Evolutionary conservation across 2,797 vertebrate genomes (phyloP).

Genomic region (Artibeus lituratus): DNA sequence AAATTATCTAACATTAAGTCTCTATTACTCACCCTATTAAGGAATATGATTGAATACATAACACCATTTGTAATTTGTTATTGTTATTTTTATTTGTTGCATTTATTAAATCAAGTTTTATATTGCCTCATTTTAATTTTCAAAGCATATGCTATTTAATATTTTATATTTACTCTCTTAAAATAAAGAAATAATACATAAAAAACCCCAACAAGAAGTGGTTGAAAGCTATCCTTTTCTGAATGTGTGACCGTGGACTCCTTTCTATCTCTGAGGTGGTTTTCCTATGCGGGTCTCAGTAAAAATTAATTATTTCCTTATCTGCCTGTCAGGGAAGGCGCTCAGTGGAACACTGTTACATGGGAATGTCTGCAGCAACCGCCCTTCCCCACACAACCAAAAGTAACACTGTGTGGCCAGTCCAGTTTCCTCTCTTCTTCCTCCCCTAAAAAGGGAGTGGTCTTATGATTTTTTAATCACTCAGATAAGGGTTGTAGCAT

Average conservation of each 20-base stretch:
- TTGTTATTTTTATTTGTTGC: background rate
- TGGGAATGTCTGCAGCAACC: background rate
- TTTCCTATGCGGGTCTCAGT: background rate
- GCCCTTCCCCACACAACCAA: background rate
- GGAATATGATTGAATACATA: background rate
- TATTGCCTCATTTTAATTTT: background rate
- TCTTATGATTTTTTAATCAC: conserved; percentile 2
- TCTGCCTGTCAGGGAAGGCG: background rate
- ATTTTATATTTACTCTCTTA: background rate
- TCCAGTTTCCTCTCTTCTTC: background rate
- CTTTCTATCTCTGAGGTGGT: background rate
- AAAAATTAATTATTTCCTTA: background rate
- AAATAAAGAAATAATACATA: background rate
- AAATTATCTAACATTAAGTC: background rate
- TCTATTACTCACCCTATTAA: conserved; percentile 13
- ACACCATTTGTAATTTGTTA: background rate
- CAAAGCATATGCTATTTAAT: background rate
- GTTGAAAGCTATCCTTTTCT: background rate
- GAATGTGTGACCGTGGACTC: background rate
- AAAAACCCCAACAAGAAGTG: background rate
- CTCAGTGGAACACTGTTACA: background rate
- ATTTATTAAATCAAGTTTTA: conserved; percentile 23
- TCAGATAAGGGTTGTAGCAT: background rate
- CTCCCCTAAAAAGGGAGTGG: background rate
- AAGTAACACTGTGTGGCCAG: background rate